Evolutionary conservation across 37 sponge, comb jelly and placozoan species (phyloP), one percentile per base, ranked within the genome.

Genomic region (Aphrocallistes beatrix): DNA sequence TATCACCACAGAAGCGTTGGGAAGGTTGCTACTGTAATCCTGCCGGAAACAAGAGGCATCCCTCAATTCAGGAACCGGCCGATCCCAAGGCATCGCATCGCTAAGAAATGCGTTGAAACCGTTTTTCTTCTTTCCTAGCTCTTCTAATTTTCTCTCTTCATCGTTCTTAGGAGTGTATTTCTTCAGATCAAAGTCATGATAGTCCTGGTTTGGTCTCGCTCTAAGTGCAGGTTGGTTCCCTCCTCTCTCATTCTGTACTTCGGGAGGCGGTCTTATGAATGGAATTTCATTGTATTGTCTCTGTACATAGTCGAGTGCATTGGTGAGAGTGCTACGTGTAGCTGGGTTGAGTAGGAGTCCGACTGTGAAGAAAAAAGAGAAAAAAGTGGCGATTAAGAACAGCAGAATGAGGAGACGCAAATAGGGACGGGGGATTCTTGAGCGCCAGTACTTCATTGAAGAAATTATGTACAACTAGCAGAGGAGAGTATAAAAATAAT

Each of bases 71-170:
- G 96, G 96, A 19, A 95, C 69, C 36, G 85, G 90, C 49, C 96
- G 84, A 37, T 93, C 88, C 47, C 88, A 81, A 9, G 93, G 86
- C 0, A 92, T 49, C 10, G 89, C 83, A 39, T 95, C 96, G 42
- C 94, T 93, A 10, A 88, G 81, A 36, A 86, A 91, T 85, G 93
- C 92, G 51, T 95, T 95, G 86, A 95, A 95, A 1, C 91, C 94
- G 40, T 95, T 91, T 36, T 84, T 88, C 50, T 39, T 32, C 49
- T 89, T 92, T 10, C 94, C 94, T n/a, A 30, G 81, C 50, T 85
- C 82, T 82, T 94, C 91, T 60, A 90, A 88, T 36, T 89, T 87
- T 82, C 85, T 94, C 85, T 94, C 94, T 38, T 88, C 89, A 1
- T 86, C 90, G 17, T 82, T 84, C 42, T 88, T 85, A 0, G 88